Evolutionary conservation across 2,113 vertebrate genomes (phyloP), one percentile per base, ranked within the genome.

Genomic region (Mus pahari): DNA sequence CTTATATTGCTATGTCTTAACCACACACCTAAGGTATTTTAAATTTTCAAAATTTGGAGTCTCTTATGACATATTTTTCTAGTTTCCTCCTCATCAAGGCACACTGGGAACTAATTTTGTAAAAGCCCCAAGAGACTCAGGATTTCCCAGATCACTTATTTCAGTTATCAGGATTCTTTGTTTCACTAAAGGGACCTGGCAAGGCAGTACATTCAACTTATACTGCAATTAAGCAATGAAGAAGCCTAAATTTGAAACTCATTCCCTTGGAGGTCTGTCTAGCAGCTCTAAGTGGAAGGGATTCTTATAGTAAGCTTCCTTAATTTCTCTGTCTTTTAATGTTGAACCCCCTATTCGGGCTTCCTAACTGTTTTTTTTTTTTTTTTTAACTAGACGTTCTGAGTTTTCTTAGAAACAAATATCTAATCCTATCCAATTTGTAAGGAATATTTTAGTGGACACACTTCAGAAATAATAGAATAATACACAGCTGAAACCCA

Each of bases 311-410:
- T 86, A 93, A 42, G 58, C 77, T 92, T 94, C 20, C 5, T 13
- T 90, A 58, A 92, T 92, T 71, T 50, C 87, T 96, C 94, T 89
- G 68, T 91, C 75, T 86, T 94, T 97, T 79, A 84, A 84, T 71
- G 68, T 53, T 87, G 58, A 90, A 92, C 86, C 89, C 70, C 64
- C 74, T 74, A 84, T 84, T 88, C 79, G 81, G 36, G 26, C 36
- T 36, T 71, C 75, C 31, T 78, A 36, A 66, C 66, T 87, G 70
- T 95, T 90, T 94, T 64, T 83, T 81, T n/a, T 48, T 48, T 48
- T 48, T n/a, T n/a, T n/a, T n/a, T n/a, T n/a, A n/a, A 79, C n/a
- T 88, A 64, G 70, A 94, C 42, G 13, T 83, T 31, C 9, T 96
- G 53, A 95, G 14, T 78, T 74, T 95, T 55, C 86, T 64, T 94